A percentile compares a stretch with the other conserved stretches of the same genome.
Conservation (phyloP, 2,888 invertebrate genomes). For the Apoderus coryli region DNA sequence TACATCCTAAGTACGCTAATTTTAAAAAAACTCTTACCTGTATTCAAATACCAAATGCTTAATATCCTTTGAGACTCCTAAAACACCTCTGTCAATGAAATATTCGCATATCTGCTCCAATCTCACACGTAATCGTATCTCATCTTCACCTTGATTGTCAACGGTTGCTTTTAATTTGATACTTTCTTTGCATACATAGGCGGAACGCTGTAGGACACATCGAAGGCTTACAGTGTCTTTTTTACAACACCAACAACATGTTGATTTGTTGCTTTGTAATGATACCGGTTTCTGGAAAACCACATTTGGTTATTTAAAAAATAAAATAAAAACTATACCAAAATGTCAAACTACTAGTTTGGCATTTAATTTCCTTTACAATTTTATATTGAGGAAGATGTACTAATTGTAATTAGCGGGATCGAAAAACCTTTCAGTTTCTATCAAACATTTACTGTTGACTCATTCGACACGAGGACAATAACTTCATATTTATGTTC, state of each 20-base stretch:
- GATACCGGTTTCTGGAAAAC: slow-evolving; percentile 44
- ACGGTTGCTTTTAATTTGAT: slow-evolving; percentile 53
- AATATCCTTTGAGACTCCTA: slow-evolving; percentile 54
- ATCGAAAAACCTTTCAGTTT: no score
- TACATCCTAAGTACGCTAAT: no score
- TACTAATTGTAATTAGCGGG: no score
- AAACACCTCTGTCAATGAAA: slow-evolving; percentile 58
- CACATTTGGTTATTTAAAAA: not conserved
- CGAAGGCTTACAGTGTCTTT: slow-evolving; percentile 50
- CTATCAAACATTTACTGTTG: no score
- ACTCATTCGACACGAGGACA: no score
- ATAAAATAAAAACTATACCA: slow-evolving; percentile 3
- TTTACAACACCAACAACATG: slow-evolving; percentile 60
- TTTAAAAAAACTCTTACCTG: slow-evolving; percentile 24
- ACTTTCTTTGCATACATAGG: slow-evolving; percentile 61
- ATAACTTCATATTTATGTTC: no score
- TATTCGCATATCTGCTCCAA: slow-evolving; percentile 53
- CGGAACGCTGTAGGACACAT: slow-evolving; percentile 53
- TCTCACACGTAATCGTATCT: slow-evolving; percentile 27
- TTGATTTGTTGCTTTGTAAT: slow-evolving; percentile 45
- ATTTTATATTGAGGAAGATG: no score
- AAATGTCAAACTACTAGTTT: no score
- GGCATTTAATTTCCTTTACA: no score
- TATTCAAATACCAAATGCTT: slow-evolving; percentile 57
- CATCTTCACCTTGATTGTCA: slow-evolving; percentile 43